Evolutionary conservation across 2,797 vertebrate genomes (phyloP).

Genomic region (Sparidentex hasta): DNA sequence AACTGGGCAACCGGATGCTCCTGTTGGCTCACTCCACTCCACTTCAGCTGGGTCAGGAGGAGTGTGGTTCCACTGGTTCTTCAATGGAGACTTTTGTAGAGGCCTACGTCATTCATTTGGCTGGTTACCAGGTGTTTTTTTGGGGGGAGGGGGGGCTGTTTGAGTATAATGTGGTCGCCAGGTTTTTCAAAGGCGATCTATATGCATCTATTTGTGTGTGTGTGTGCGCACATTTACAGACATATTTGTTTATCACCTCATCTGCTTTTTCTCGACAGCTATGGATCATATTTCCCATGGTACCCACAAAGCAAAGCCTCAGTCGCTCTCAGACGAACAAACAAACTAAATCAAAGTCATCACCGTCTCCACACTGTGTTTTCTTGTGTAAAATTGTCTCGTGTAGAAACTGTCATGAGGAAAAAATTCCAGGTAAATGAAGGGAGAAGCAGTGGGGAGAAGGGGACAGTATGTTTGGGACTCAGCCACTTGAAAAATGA

Average conservation of each 20-base stretch:
- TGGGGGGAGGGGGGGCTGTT: slow-evolving; percentile 6
- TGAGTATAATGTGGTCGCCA: background rate
- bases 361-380: slow-evolving; percentile 36
- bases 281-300: slow-evolving; percentile 81
- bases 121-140: background rate
- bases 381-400: slow-evolving; percentile 41
- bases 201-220: slow-evolving; percentile 17
- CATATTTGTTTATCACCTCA: slow-evolving; percentile 50
- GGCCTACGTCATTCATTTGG: slow-evolving; percentile 26
- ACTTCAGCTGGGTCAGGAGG: slow-evolving; percentile 58
- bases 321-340: slow-evolving; percentile 72
- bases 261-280: slow-evolving; percentile 87
- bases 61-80: slow-evolving; percentile 15
- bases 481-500: slow-evolving; percentile 43
- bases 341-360: slow-evolving; percentile 53
- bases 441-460: slow-evolving; percentile 7
- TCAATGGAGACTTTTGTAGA: slow-evolving; percentile 9
- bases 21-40: slow-evolving; percentile 43
- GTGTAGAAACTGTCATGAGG: slow-evolving; percentile 26
- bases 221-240: slow-evolving; percentile 28
- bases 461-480: background rate
- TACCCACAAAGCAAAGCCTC: slow-evolving; percentile 29
- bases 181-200: slow-evolving; percentile 1
- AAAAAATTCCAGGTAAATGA: slow-evolving; percentile 52
- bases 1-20: slow-evolving; percentile 70